Base-by-base conservation (phyloP, 2,888 invertebrate species). In the Lomographa bimaculata region DNA sequence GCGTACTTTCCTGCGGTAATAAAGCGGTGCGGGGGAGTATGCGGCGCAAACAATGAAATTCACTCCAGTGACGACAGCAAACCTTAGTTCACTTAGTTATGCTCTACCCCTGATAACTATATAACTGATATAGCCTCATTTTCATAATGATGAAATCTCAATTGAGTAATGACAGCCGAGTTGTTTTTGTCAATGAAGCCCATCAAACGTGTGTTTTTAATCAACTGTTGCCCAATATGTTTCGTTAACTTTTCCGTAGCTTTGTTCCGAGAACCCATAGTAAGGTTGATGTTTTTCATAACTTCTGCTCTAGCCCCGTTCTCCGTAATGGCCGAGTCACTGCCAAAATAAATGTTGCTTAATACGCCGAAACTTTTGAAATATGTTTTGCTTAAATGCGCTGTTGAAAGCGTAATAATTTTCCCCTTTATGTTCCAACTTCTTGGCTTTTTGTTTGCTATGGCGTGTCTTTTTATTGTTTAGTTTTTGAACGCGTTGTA, bases 331-430 rank as follows among this genome's bases (percentile, higher is more conserved):
- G 85, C 69, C 69, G 65, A 80, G 82, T 80, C 81, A 78, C 81
- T 87, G 87, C 89, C 89, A 89, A 87, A 89, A 87, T 85, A 86
- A 86, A 87, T 86, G 85, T 84, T 84, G 83, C 86, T 82, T 87
- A 87, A 87, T 87, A 86, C 80, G 83, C 78, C 72, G 78, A 84
- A 87, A 89, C 81, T 87, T 87, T 81, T 86, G 87, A 87, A 89
- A 86, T 87, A 89, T 87, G 87, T 71, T 79, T 64, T 69, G 78
- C 79, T 81, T 86, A 87, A 87, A 89, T 86, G 86, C 80, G 83
- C 76, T 72, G 84, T 77, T 87, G 87, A 89, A 83, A 89, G 87
- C 80, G 73, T 72, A 65, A 82, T 87, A 86, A 85, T 80, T 87
- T 76, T 79, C 73, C 72, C 66, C 83, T 83, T 85, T 84, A 85